Conservation (phyloP, 1,140 invertebrate genomes). For the Neodiprion lecontei region DNA sequence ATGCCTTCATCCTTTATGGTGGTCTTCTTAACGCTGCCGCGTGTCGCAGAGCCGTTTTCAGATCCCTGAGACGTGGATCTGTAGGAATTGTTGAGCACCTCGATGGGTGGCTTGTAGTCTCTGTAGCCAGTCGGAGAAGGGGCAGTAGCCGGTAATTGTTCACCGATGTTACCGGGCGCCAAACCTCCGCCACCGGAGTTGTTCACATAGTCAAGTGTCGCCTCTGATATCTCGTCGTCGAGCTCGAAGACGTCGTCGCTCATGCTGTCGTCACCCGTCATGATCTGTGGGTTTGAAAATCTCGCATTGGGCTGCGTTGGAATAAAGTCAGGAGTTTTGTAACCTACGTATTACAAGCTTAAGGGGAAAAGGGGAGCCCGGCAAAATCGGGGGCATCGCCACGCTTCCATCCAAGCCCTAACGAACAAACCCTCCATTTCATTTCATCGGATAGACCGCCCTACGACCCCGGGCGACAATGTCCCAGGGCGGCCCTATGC, state of each 20-base stretch:
- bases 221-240: slow-evolving; percentile 29
- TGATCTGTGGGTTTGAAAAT: slow-evolving; percentile 40
- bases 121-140: slow-evolving; percentile 80
- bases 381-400: not conserved
- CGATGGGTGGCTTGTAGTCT: slow-evolving; percentile 77
- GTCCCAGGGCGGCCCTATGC: slow-evolving; percentile 26
- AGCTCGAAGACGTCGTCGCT: slow-evolving; percentile 81
- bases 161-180: slow-evolving; percentile 13
- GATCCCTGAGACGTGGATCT: slow-evolving; percentile 35
- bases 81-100: slow-evolving; percentile 62
- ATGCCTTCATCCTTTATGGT: slow-evolving; percentile 62
- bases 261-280: slow-evolving; percentile 69
- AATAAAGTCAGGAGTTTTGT: too few relatives aligned
- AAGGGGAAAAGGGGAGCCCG: too few relatives aligned
- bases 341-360: too few relatives aligned
- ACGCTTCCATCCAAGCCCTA: not conserved
- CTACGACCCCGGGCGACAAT: slow-evolving; percentile 21
- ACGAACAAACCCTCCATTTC: slow-evolving; percentile 40
- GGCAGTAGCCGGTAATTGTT: slow-evolving; percentile 52
- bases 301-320: not conserved
- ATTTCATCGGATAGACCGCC: slow-evolving; percentile 40
- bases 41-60: slow-evolving; percentile 29
- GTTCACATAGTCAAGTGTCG: slow-evolving; percentile 26
- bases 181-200: slow-evolving; percentile 5
- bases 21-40: slow-evolving; percentile 32